A percentile compares a stretch with the other conserved stretches of the same genome.
These are phyloP conservation scores for Meteorus colon DNA, from an alignment of 2,888 invertebrate genomes.

Conservation along the genomic window DNA sequence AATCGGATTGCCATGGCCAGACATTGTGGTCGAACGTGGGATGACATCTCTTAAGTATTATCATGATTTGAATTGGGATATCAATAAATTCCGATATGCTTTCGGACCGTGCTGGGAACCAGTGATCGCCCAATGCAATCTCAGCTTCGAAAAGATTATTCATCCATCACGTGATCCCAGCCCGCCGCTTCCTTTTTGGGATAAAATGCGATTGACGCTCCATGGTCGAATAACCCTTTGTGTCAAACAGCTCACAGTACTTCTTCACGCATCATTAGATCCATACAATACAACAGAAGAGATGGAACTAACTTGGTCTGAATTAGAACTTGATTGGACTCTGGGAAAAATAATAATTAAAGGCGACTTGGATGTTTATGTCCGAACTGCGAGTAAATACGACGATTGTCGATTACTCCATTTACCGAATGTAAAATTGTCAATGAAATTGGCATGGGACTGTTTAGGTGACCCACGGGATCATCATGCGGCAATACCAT, in stretches of 20 bases:
- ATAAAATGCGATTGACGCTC: slow-evolving; percentile 92
- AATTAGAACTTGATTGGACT: slow-evolving; percentile 96
- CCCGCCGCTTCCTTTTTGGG: slow-evolving; percentile 96
- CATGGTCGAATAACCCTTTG: slow-evolving; percentile 95
- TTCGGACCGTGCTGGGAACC: slow-evolving; percentile 99
- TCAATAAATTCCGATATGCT: slow-evolving; percentile 91
- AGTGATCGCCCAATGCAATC: slow-evolving; percentile 91
- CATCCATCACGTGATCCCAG: slow-evolving; percentile 94
- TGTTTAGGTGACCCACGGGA: slow-evolving; percentile 96
- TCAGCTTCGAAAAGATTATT: slow-evolving; percentile 90
- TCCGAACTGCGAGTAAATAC: slow-evolving; percentile 98
- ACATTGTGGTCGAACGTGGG: slow-evolving; percentile 87
- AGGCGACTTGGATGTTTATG: slow-evolving; percentile 95
- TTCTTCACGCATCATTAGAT: slow-evolving; percentile 96
- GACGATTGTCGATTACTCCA: slow-evolving; percentile 97
- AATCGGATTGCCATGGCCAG: slow-evolving; percentile 90
- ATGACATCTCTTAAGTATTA: slow-evolving; percentile 98
- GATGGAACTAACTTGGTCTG: slow-evolving; percentile 97
- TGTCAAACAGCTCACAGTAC: slow-evolving; percentile 89
- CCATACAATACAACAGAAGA: slow-evolving; percentile 99
- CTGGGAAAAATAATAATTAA: slow-evolving; percentile 94
- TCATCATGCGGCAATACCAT: slow-evolving; percentile 95
- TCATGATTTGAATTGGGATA: slow-evolving; percentile 96
- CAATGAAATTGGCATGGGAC: slow-evolving; percentile 90
- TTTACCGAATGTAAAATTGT: slow-evolving; percentile 90